phyloP scores from a whole-genome alignment of 2,113 vertebrate genomes.

The Penelope pileata region DNA sequence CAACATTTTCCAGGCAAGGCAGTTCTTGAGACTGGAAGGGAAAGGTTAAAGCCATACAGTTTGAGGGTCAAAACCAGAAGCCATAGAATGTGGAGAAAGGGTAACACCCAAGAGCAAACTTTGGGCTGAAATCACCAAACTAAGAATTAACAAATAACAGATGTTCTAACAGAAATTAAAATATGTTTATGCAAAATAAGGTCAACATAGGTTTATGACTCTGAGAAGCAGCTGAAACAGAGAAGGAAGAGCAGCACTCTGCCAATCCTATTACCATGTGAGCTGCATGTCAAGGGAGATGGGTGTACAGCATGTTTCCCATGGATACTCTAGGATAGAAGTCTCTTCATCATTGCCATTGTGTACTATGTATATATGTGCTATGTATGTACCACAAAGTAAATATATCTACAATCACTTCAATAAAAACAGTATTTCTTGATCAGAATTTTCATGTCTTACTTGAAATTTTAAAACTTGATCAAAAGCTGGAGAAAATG shows the following conservation, averaged over 20 bases:
- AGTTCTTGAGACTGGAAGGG: background rate
- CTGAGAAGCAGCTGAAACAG: background rate
- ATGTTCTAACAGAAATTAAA: background rate
- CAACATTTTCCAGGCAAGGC: background rate
- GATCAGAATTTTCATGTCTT: background rate
- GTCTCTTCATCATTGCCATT: background rate
- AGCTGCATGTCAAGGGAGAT: background rate
- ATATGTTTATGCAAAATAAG: background rate
- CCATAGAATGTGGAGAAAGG: background rate
- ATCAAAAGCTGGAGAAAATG: rapidly evolving
- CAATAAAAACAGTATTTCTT: background rate
- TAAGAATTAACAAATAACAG: background rate
- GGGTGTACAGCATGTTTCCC: background rate
- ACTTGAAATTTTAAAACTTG: background rate
- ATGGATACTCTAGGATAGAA: rapidly evolving
- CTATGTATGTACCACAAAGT: background rate
- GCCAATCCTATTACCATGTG: background rate
- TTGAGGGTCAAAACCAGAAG: background rate
- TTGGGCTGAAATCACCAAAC: background rate
- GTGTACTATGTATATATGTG: background rate
- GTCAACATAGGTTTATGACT: background rate
- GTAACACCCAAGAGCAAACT: background rate
- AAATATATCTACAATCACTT: background rate
- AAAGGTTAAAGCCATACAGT: background rate
- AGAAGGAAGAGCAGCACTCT: background rate